These are phyloP conservation scores for Metallyticus violacea DNA, from an alignment of 2,888 invertebrate species.

Conservation along the genomic window DNA sequence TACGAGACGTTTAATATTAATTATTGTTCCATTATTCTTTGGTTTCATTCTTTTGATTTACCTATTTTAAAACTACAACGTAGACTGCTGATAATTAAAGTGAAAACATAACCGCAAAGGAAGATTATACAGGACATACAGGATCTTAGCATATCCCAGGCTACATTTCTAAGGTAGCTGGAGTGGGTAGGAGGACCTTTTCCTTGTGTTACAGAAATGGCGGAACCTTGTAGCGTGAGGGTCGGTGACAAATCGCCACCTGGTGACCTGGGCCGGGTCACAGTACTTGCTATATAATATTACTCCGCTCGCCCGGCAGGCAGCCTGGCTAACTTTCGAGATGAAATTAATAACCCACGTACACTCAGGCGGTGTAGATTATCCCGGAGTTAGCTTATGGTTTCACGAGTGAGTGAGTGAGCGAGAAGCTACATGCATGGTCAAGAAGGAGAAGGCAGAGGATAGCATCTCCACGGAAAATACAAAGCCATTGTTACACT, in stretches of 20 bases:
- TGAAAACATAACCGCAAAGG: background rate
- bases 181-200: background rate
- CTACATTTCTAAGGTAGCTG: background rate
- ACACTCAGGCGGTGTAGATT: background rate
- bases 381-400: constrained; percentile 12
- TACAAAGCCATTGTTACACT: background rate
- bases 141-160: background rate
- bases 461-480: background rate
- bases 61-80: no score
- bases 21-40: no score
- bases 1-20: no score
- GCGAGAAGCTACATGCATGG: background rate
- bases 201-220: constrained; percentile 42
- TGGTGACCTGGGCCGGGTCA: constrained; percentile 43
- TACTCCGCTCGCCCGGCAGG: background rate
- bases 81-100: background rate
- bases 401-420: constrained; percentile 2
- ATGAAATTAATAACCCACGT: constrained; percentile 24
- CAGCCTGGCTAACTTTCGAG: constrained; percentile 15
- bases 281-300: constrained; percentile 3
- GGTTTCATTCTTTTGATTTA: no score
- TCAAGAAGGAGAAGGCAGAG: background rate
- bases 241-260: constrained; percentile 52
- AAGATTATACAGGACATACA: background rate
- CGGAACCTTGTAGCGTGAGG: constrained; percentile 48